Conservation (phyloP, 2,797 vertebrate genomes). For the Adelosebastes latens region DNA sequence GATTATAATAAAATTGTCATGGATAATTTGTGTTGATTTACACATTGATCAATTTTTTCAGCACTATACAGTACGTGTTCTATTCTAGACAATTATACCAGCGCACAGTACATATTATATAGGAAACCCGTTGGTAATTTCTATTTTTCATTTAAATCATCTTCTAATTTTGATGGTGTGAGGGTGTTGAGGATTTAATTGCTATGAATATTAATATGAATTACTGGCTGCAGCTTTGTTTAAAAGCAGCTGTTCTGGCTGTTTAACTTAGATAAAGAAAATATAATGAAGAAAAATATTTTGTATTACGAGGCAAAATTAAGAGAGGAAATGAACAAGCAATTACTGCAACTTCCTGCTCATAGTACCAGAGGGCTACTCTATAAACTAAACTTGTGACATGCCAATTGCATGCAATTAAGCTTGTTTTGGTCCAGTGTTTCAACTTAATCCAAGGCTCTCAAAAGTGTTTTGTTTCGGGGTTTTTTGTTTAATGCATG, state of each 20-base stretch:
- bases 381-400: not conserved
- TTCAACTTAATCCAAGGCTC: not conserved
- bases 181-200: slow-evolving; percentile 55
- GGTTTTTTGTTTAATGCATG: not conserved
- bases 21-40: not conserved
- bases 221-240: slow-evolving; percentile 50
- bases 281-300: slow-evolving; percentile 54
- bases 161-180: slow-evolving; percentile 36
- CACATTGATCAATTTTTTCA: slow-evolving; percentile 4
- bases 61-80: not conserved
- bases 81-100: not conserved
- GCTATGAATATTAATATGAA: slow-evolving; percentile 64
- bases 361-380: not conserved
- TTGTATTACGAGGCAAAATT: slow-evolving; percentile 39
- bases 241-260: slow-evolving; percentile 49
- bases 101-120: not conserved
- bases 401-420: not conserved
- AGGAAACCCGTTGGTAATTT: not conserved
- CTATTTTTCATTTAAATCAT: slow-evolving; percentile 43
- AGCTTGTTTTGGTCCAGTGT: not conserved
- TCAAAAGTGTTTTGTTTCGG: not conserved
- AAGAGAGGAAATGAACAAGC: slow-evolving; percentile 17
- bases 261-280: slow-evolving; percentile 61
- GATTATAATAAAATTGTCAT: not conserved
- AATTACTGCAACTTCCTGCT: slow-evolving; percentile 15